phyloP scores from a whole-genome alignment of 1,140 invertebrate genomes.

The Heliconius nattereri region DNA sequence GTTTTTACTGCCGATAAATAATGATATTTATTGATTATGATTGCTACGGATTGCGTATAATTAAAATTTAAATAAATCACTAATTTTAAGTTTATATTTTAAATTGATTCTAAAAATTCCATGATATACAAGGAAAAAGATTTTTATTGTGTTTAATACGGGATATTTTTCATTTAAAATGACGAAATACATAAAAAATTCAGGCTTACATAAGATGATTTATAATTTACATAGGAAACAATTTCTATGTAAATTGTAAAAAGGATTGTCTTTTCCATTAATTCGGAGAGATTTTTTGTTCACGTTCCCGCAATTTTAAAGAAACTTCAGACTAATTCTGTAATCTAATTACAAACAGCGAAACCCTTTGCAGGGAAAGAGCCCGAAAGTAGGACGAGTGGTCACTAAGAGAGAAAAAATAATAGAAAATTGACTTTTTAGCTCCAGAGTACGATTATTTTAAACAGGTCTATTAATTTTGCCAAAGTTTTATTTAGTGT shows the following conservation, averaged over 20 bases:
- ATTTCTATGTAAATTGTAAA: conserved; percentile 7
- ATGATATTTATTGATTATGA: too few species aligned
- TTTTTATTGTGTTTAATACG: too few species aligned
- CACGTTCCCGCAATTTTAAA: conserved; percentile 5
- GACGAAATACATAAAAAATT: too few species aligned
- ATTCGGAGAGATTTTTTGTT: conserved; percentile 3
- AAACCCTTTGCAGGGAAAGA: conserved; percentile 11
- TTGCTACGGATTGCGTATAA: too few species aligned
- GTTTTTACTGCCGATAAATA: too few species aligned
- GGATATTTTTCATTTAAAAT: too few species aligned
- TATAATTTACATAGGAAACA: not conserved
- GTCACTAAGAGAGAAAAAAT: not conserved
- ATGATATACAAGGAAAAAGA: too few species aligned
- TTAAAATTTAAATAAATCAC: too few species aligned
- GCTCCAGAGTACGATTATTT: not conserved
- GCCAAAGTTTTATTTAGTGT: not conserved
- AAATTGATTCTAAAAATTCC: too few species aligned
- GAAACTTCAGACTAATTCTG: not conserved
- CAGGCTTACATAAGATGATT: too few species aligned
- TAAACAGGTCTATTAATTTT: not conserved
- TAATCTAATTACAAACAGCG: conserved; percentile 25
- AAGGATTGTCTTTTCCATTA: not conserved
- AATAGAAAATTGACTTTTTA: not conserved
- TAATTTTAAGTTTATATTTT: too few species aligned
- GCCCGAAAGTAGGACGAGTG: not conserved